A percentile compares a stretch with the other conserved stretches of the same genome.
phyloP scores from a whole-genome alignment of 2,113 vertebrate genomes.

The Glaucidium brasilianum region DNA sequence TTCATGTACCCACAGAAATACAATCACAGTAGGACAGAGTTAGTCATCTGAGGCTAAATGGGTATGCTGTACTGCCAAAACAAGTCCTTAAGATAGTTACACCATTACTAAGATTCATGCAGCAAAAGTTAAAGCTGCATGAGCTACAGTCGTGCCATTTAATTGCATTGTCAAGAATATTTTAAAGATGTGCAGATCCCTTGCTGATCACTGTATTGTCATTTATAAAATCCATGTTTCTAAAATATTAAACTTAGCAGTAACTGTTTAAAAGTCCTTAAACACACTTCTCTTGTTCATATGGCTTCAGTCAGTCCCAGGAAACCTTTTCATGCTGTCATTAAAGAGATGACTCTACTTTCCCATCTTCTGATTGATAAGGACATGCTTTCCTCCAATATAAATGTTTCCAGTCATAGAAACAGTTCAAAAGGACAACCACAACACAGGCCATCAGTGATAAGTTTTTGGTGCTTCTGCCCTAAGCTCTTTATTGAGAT shows the following conservation, averaged over 20 bases:
- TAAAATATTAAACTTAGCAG: neutral
- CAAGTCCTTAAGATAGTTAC: neutral
- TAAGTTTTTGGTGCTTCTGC: neutral
- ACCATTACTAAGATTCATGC: neutral
- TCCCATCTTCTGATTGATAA: neutral
- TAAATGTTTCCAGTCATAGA: neutral
- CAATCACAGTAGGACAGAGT: neutral
- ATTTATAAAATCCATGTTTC: neutral
- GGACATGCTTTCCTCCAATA: neutral
- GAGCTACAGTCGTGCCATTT: neutral
- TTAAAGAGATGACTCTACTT: neutral
- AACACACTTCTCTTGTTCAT: neutral
- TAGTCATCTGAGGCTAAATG: neutral
- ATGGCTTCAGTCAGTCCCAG: neutral
- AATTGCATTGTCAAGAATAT: neutral
- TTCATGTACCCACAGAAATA: neutral
- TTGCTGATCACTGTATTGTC: neutral
- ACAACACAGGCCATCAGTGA: rapidly evolving
- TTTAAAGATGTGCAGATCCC: neutral
- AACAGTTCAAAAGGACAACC: neutral
- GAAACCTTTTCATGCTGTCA: neutral
- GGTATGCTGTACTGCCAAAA: neutral
- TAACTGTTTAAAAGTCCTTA: neutral
- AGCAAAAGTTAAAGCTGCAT: neutral
- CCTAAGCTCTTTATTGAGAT: neutral